A percentile compares a stretch with the other conserved stretches of the same genome.
Evolutionary conservation across 1,140 invertebrate genomes (phyloP).

Genomic region (Octopus sinensis): DNA sequence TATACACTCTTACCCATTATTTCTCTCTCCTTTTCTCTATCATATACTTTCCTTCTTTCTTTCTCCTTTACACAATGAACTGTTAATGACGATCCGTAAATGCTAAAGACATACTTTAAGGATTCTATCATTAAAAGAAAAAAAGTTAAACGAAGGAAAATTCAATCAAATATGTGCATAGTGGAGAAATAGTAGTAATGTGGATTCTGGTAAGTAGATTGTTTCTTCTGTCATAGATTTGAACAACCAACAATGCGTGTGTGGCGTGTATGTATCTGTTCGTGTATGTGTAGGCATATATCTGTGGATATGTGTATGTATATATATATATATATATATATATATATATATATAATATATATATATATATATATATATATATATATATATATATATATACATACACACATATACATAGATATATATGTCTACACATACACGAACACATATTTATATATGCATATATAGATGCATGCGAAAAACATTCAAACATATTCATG

Average conservation of each 20-base stretch:
- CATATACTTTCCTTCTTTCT: background rate
- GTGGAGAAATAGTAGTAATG: no score
- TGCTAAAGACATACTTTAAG: no score
- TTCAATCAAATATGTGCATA: no score
- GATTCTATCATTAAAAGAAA: no score
- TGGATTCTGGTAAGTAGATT: no score
- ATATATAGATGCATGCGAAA: background rate
- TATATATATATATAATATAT: background rate
- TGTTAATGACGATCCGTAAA: no score
- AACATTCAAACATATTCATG: background rate
- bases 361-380: background rate
- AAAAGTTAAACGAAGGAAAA: no score
- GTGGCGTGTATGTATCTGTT: no score
- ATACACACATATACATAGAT: background rate
- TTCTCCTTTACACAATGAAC: background rate
- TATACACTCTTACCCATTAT: background rate
- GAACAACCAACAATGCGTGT: no score
- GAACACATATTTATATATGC: background rate
- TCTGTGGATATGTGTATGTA: background rate
- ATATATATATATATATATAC: background rate
- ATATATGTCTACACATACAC: background rate
- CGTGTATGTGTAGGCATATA: background rate
- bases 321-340: background rate
- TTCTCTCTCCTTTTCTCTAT: conserved; percentile 1
- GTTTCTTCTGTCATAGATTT: no score